Evolutionary conservation across 2,797 vertebrate species (phyloP).

Genomic region (Champsocephalus gunnari): DNA sequence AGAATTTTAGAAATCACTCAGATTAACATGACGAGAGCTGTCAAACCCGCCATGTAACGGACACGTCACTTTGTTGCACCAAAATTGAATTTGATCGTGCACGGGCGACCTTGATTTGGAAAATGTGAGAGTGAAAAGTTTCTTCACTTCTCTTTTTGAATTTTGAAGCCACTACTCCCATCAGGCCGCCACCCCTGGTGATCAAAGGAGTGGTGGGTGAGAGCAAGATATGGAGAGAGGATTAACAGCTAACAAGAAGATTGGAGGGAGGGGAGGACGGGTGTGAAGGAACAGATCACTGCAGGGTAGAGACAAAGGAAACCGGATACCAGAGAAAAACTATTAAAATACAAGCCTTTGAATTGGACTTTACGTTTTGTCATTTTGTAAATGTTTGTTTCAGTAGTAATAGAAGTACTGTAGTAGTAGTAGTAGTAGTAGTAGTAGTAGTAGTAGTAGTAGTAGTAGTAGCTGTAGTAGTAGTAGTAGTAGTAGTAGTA

Average conservation of each 20-base stretch:
- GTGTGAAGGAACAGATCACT: conserved; percentile 44
- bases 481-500: too few relatives aligned
- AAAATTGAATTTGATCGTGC: conserved; percentile 24
- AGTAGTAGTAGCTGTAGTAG: too few relatives aligned
- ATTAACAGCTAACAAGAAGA: conserved; percentile 70
- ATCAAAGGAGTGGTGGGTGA: conserved; percentile 60
- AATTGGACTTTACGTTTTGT: conserved; percentile 9
- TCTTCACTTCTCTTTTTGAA: conserved; percentile 37
- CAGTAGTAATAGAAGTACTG: too few relatives aligned
- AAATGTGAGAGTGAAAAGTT: conserved; percentile 39
- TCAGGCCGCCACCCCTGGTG: conserved; percentile 44
- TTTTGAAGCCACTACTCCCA: conserved; percentile 54
- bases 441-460: too few relatives aligned
- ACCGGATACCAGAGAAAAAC: conserved; percentile 32
- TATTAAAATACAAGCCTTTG: conserved; percentile 21
- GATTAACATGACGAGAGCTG: conserved; percentile 35
- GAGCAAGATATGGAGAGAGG: conserved; percentile 54
- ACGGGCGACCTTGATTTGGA: conserved; percentile 39
- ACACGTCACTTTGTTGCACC: conserved; percentile 12
- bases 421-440: too few relatives aligned
- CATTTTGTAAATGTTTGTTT: too few relatives aligned
- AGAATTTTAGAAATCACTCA: conserved; percentile 23
- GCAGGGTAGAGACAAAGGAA: conserved; percentile 34
- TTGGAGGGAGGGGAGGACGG: conserved; percentile 32
- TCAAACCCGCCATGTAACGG: conserved; percentile 3